Base-by-base conservation (phyloP, 2,888 invertebrate genomes). In the Ormyrus nitidulus region DNA sequence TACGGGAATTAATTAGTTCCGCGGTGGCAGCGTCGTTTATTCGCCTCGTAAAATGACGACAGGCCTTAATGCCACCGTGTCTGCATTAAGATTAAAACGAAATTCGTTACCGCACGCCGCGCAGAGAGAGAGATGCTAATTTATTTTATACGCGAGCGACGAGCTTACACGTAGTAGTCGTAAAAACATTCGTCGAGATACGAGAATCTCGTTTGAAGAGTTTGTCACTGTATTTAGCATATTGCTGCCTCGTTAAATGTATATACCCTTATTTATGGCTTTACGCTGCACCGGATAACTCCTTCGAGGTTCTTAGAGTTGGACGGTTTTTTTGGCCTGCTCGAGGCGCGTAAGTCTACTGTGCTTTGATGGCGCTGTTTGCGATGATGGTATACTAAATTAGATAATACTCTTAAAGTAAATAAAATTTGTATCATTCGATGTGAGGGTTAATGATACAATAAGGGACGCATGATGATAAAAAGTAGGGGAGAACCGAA, bases 101-200 rank as follows among this genome's bases (percentile, higher is more conserved):
- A 80, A 82, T 78, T 82, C 77, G 79, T 81, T 81, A 76, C 6
- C 69, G 71, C 62, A 66, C 49, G 58, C 54, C 54, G 58, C 61
- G 70, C 81, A 70, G 80, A 80, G 34, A 34, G 34, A 34, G 34
- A 34, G 82, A 77, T 80, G 82, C 82, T 82, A 82, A 82, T 82
- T 82, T 78, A 82, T 80, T 82, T 80, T 80, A 82, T 77, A 71
- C 8, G 34, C 51, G 19, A 19, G 58, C 10, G 9, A 56, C 34
- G 56, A 59, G 54, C 51, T 54, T 64, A 62, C 64, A 58, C 61
- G 53, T 44, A 44, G 51, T 19, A 19, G 34, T 68, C 75, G 51
- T 68, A 79, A 75, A 78, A 74, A 53, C 53, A 13, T 61, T 46
- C 49, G 10, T 54, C 49, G 54, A 48, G 78, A 78, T 73, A 68